A percentile compares a stretch with the other conserved stretches of the same genome.
phyloP scores from a whole-genome alignment of 2,113 vertebrate species.

The Nothobranchius kuhntae region DNA sequence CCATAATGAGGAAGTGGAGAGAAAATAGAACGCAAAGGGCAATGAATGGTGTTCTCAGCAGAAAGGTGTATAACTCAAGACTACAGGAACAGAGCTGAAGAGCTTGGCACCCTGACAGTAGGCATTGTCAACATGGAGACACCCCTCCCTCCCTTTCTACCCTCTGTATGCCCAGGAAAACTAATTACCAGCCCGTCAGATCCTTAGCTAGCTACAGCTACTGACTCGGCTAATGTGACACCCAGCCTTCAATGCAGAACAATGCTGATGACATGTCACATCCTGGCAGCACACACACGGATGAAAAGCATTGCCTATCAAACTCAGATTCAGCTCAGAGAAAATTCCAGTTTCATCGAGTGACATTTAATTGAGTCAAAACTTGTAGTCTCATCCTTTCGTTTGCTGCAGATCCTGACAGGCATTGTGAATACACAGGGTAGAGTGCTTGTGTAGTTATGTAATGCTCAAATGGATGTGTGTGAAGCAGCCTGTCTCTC shows the following conservation, averaged over 20 bases:
- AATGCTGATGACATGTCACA: conserved; percentile 47
- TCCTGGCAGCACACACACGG: conserved; percentile 26
- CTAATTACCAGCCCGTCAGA: conserved; percentile 69
- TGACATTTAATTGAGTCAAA: conserved; percentile 60
- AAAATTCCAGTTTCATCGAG: conserved; percentile 15
- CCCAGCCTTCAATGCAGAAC: conserved; percentile 43
- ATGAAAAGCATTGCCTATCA: conserved; percentile 47
- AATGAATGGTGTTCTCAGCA: conserved; percentile 18
- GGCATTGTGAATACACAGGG: conserved; percentile 10
- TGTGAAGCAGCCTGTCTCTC: conserved; percentile 17
- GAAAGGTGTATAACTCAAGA: conserved; percentile 13
- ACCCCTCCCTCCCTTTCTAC: conserved; percentile 28
- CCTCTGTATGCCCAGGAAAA: conserved; percentile 47
- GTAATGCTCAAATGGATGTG: conserved; percentile 23
- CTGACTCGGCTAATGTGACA: conserved; percentile 50
- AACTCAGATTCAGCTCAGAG: conserved; percentile 20
- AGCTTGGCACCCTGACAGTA: conserved; percentile 61
- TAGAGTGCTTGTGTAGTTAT: conserved; percentile 24
- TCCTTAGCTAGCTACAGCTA: conserved; percentile 37
- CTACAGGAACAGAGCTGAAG: conserved; percentile 23
- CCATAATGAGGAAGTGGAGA: background rate
- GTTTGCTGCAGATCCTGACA: conserved; percentile 19
- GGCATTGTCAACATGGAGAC: conserved; percentile 51
- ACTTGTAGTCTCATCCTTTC: conserved; percentile 29
- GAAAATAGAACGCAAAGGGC: background rate